Conservation (phyloP, 1,140 invertebrate genomes). For the Drosophila lacteicornis region DNA sequence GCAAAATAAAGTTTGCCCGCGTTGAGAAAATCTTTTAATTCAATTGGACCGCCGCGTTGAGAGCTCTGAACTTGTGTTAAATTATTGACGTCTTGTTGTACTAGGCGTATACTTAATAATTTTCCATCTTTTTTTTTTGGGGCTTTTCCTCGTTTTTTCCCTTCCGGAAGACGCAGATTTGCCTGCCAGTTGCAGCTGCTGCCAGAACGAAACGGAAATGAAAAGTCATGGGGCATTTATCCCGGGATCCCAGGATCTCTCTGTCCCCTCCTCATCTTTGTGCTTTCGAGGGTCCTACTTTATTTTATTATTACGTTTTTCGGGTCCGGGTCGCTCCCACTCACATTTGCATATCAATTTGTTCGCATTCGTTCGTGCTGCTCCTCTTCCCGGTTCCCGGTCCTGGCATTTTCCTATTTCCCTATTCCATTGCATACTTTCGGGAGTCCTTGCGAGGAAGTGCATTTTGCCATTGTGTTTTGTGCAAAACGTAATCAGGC, state of each 20-base stretch:
- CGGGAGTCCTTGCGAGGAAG: conserved; percentile 43
- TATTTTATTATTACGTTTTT: conserved; percentile 70
- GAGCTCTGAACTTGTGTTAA: conserved; percentile 41
- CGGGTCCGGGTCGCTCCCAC: conserved; percentile 23
- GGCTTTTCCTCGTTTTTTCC: conserved; percentile 8
- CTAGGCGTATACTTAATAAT: conserved; percentile 70
- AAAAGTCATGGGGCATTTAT: conserved; percentile 67
- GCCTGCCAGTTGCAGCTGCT: conserved; percentile 71
- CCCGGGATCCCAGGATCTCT: conserved; percentile 49
- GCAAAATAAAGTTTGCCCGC: conserved; percentile 50
- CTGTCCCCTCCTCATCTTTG: conserved; percentile 6
- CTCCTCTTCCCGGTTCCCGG: neutral
- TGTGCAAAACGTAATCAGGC: conserved; percentile 54
- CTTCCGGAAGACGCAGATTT: conserved; percentile 64
- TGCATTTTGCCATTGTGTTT: conserved; percentile 52
- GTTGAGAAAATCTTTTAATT: conserved; percentile 37
- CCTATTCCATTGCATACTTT: conserved; percentile 60
- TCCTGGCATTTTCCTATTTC: conserved; percentile 13
- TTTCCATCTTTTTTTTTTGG: conserved; percentile 18
- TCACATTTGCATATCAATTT: conserved; percentile 81
- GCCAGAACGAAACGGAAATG: conserved; percentile 59
- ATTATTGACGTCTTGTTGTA: conserved; percentile 64
- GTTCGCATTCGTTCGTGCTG: conserved; percentile 70
- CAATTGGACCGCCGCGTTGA: conserved; percentile 26
- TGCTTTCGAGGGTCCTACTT: conserved; percentile 32